Evolutionary conservation across 2,888 invertebrate species (phyloP), one percentile per base, ranked within the genome.

Genomic region (Agrotis clavis): DNA sequence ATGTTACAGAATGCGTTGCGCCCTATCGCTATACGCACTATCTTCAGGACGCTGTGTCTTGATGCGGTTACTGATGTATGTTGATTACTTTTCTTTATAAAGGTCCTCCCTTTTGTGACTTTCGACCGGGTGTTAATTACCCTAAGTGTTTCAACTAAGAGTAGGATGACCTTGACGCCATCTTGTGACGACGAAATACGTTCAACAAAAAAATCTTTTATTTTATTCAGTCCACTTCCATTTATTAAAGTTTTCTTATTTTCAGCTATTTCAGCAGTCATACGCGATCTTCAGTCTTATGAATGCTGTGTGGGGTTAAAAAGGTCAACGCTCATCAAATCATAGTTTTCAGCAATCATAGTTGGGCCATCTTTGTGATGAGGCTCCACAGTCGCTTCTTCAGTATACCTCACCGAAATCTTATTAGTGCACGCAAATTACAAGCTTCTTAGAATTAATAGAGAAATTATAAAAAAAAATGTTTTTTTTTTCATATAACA

Each of bases 251-350:
- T 74, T 64, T n/a, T n/a, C n/a, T n/a, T n/a, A n/a, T n/a, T 86
- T 87, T 48, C 82, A 87, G 87, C 25, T 86, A 11, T 85, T 81
- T 30, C 86, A 73, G 25, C 85, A 84, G n/a, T 67, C 85, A 0
- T 87, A 87, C 19, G 72, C 82, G 30, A 71, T 88, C 14, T 88
- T 86, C 35, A 87, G 82, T 67, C 74, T 88, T 2, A 83, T 88
- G 73, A 85, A 83, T 35, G 80, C 87, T 19, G 74, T 76, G 61
- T 86, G 83, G 83, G 45, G 35, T 30, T 85, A 78, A 35, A 6
- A 5, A 11, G 18, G 41, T 74, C 50, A 60, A 11, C 18, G 7
- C n/a, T 18, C 16, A 21, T 4, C 0, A 48, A 47, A 41, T n/a
- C 6, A 35, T 35, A 35, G 35, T 35, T 35, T 35, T 35, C 35